These are phyloP conservation scores for Leptinotarsa juncta DNA, from an alignment of 2,888 invertebrate genomes.

Conservation along the genomic window DNA sequence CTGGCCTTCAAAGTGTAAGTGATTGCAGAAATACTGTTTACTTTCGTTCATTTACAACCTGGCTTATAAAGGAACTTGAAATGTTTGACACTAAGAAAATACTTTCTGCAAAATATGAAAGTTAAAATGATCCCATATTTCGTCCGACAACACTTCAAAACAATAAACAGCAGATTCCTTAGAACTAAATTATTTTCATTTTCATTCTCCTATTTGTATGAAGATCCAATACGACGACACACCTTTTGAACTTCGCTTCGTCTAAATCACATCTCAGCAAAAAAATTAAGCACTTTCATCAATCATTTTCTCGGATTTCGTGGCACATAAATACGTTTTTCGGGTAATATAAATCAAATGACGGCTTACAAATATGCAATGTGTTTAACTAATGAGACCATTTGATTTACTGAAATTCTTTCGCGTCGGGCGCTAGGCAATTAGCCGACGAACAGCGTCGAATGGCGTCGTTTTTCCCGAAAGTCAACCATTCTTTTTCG, in stretches of 20 bases:
- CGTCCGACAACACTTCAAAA: no score
- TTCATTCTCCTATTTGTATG: background rate
- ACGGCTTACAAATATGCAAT: constrained; percentile 54
- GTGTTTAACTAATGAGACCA: constrained; percentile 56
- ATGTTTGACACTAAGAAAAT: no score
- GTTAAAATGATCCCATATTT: no score
- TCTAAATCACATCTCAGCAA: constrained; percentile 28
- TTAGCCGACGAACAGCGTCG: constrained; percentile 40
- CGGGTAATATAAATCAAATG: constrained; percentile 56
- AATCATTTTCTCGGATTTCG: constrained; percentile 49
- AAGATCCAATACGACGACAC: background rate
- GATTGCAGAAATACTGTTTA: no score
- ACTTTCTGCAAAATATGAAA: no score
- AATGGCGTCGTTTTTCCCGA: constrained; percentile 30
- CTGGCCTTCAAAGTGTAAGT: no score
- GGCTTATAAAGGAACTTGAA: no score
- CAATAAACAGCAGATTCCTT: background rate
- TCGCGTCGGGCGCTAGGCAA: constrained; percentile 45
- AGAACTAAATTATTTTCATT: background rate
- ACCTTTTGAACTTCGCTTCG: constrained; percentile 4
- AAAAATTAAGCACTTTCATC: constrained; percentile 31
- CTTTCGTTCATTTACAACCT: no score
- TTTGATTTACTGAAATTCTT: constrained; percentile 53
- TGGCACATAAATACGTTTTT: constrained; percentile 50
- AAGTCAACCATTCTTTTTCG: background rate